phyloP scores from a whole-genome alignment of 2,113 vertebrate genomes.

The Prionailurus bengalensis region DNA sequence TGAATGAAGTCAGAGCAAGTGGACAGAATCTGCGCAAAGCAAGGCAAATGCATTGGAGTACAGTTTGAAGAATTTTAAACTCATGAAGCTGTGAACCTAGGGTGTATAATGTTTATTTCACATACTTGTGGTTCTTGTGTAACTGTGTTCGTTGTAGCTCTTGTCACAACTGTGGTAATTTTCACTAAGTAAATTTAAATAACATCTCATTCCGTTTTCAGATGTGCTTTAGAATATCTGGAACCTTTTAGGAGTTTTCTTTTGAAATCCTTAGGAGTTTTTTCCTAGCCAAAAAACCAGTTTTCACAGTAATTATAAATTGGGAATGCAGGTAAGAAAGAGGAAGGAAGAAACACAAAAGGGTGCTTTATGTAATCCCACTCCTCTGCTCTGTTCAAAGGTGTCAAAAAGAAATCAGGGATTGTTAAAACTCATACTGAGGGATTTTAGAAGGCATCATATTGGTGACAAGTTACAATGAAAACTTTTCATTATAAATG shows the following conservation, averaged over 20 bases:
- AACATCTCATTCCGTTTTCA: conserved; percentile 65
- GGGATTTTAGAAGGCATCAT: conserved; percentile 70
- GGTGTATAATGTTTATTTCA: conserved; percentile 61
- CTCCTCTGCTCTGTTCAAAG: conserved; percentile 67
- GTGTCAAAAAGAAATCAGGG: conserved; percentile 72
- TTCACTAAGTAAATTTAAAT: conserved; percentile 73
- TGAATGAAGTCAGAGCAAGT: conserved; percentile 82
- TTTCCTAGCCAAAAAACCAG: conserved; percentile 70
- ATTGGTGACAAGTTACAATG: conserved; percentile 65
- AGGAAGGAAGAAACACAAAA: conserved; percentile 71
- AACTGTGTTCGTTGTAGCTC: conserved; percentile 45
- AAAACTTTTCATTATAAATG: conserved; percentile 74
- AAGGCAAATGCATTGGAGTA: conserved; percentile 61
- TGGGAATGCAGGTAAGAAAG: conserved; percentile 76
- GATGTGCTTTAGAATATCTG: conserved; percentile 60
- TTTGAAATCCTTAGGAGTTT: conserved; percentile 76
- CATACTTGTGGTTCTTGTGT: neutral
- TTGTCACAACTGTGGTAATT: conserved; percentile 58
- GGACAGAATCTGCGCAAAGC: conserved; percentile 75
- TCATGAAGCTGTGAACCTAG: conserved; percentile 41
- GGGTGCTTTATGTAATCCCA: conserved; percentile 75
- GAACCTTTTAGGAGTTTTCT: conserved; percentile 68
- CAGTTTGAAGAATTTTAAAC: conserved; percentile 62
- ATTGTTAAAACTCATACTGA: conserved; percentile 61
- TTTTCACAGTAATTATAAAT: conserved; percentile 83